Base-by-base conservation (phyloP, 2,888 invertebrate genomes). In the Aspidiotus destructor region DNA sequence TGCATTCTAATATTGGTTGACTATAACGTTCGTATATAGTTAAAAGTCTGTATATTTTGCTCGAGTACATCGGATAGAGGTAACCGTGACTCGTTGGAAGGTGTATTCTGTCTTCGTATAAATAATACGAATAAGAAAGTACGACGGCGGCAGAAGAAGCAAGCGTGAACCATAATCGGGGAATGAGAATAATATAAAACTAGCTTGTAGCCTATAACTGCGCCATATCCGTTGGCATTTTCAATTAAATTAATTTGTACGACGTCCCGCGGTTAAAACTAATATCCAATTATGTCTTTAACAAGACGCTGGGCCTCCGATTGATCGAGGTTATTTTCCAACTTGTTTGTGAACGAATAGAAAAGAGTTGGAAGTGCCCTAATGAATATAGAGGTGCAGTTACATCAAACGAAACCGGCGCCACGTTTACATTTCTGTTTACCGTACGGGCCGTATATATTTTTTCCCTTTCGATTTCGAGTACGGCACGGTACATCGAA, bases 241-340 rank as follows among this genome's bases (percentile, higher is more conserved):
- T 48, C 48, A 48, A 48, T 48, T 48, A 48, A 48, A 48, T 48
- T 48, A 48, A 48, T 48, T 48, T 48, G 48, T 48, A 48, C 48
- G 48, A 48, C 48, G 48, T 48, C 48, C 48, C 48, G 48, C 48
- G n/a, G 48, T 48, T 48, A 48, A 48, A 48, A 48, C 48, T 48
- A 48, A 48, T 48, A 48, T 48, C 48, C 48, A 48, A 48, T 48
- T 48, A 48, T 48, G 48, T 48, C 48, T 48, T 48, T 48, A 48
- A 48, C 48, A 48, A 48, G 48, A 48, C 10, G 48, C 48, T n/a
- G 48, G n/a, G 48, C 48, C 48, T n/a, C 48, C 48, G 48, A 48
- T 48, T 48, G 48, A 48, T 48, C 48, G 10, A 48, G 48, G 48
- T 13, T 48, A 48, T 48, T 48, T 48, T 48, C 48, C 10, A 48